These are phyloP conservation scores for Platichthys stellatus DNA, from an alignment of 2,113 vertebrate species.

Conservation along the genomic window DNA sequence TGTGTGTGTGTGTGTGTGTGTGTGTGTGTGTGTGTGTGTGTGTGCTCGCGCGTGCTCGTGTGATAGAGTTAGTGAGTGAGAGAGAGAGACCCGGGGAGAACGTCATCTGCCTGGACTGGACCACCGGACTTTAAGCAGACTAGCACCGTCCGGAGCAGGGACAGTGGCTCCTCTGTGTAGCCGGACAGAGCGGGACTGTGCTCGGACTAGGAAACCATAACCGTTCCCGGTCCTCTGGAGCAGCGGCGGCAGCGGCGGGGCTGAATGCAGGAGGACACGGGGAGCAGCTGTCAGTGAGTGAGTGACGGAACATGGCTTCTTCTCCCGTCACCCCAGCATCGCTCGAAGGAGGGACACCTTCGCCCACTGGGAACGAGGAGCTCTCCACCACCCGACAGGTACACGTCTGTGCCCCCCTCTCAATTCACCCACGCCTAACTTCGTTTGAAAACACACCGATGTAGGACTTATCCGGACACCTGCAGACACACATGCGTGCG, in stretches of 20 bases:
- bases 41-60: neutral
- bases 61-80: conserved; percentile 41
- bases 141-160: conserved; percentile 43
- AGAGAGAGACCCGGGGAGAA: conserved; percentile 32
- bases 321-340: conserved; percentile 62
- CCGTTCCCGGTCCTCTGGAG: neutral
- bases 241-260: neutral
- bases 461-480: neutral
- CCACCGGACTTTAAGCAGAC: conserved; percentile 44
- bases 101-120: conserved; percentile 56
- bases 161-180: conserved; percentile 49
- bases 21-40: neutral
- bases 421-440: neutral
- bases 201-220: conserved; percentile 23
- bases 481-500: neutral
- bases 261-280: conserved; percentile 34
- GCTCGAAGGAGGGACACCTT: conserved; percentile 67
- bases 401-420: neutral
- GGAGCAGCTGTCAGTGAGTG: conserved; percentile 5
- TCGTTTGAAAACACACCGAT: neutral
- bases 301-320: conserved; percentile 53
- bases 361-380: conserved; percentile 55
- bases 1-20: neutral
- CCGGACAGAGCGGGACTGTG: conserved; percentile 59
- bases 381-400: conserved; percentile 53